These are phyloP conservation scores for Hemithea aestivaria DNA, from an alignment of 2,888 invertebrate genomes.

Conservation along the genomic window DNA sequence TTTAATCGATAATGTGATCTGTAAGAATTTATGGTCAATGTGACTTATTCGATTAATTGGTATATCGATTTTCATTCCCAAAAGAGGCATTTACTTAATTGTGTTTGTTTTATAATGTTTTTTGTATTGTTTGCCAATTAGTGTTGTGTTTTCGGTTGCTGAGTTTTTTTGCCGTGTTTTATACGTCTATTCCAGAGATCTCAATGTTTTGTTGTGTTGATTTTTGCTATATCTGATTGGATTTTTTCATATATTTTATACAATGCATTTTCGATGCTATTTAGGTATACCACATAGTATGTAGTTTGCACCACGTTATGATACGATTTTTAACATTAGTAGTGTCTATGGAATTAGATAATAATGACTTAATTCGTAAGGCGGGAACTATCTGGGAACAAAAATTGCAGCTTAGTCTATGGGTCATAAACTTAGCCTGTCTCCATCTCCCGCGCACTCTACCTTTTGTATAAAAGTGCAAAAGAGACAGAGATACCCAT, in stretches of 20 bases:
- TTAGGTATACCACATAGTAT: conserved; percentile 17
- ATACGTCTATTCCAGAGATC: conserved; percentile 41
- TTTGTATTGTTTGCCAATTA: conserved; percentile 28
- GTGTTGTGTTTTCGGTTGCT: conserved; percentile 30
- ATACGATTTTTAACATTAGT: conserved; percentile 10
- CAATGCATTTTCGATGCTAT: conserved; percentile 20
- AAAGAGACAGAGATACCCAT: too few relatives aligned
- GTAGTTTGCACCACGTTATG: conserved; percentile 38
- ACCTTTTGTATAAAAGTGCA: too few relatives aligned
- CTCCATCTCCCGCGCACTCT: too few relatives aligned
- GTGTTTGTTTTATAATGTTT: conserved; percentile 13
- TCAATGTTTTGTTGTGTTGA: conserved; percentile 41
- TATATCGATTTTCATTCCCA: conserved; percentile 48
- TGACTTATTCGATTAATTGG: conserved; percentile 20
- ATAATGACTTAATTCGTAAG: too few relatives aligned
- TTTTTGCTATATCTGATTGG: conserved; percentile 20
- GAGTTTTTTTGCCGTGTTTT: conserved; percentile 26
- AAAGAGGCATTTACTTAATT: conserved; percentile 42
- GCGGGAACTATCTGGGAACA: too few relatives aligned
- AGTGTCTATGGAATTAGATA: neutral
- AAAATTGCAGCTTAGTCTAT: too few relatives aligned
- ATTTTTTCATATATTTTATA: conserved; percentile 20
- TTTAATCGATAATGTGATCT: conserved; percentile 3
- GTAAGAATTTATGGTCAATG: neutral
- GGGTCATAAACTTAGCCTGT: too few relatives aligned